phyloP scores from a whole-genome alignment of 53 echinoderm and acorn worm species.

The Holothuria scabra region DNA sequence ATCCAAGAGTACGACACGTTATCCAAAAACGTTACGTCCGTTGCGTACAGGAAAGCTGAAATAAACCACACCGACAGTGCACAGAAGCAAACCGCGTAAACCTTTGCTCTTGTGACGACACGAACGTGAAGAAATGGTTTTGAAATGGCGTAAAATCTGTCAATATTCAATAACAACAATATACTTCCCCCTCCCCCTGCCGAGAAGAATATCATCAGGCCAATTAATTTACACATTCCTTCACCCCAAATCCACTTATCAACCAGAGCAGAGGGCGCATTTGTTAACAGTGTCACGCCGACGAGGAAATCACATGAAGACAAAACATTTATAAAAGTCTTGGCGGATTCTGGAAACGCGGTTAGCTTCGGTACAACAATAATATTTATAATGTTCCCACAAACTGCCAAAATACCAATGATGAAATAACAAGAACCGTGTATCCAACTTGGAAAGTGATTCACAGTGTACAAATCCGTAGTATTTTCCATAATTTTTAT shows the following conservation, averaged over 20 bases:
- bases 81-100: neutral
- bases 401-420: constrained; percentile 18
- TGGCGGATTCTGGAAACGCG: constrained; percentile 45
- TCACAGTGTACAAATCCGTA: neutral
- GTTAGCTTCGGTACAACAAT: constrained; percentile 22
- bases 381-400: constrained; percentile 35
- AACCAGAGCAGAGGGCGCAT: constrained; percentile 13
- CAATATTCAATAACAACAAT: constrained; percentile 7
- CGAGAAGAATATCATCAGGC: constrained; percentile 15
- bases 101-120: constrained; percentile 21
- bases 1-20: constrained; percentile 33
- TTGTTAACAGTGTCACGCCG: neutral
- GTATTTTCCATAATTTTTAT: too few relatives aligned
- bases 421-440: constrained; percentile 19
- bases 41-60: constrained; percentile 19
- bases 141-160: constrained; percentile 34
- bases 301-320: constrained; percentile 34
- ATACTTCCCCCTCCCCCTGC: constrained; percentile 22
- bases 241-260: constrained; percentile 22
- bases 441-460: constrained; percentile 47
- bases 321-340: neutral
- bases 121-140: constrained; percentile 44
- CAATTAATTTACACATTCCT: constrained; percentile 14
- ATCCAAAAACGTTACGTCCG: constrained; percentile 18
- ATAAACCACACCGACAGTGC: constrained; percentile 1